Base-by-base conservation (phyloP, 2,113 vertebrate species). In the Serilophus lunatus region DNA sequence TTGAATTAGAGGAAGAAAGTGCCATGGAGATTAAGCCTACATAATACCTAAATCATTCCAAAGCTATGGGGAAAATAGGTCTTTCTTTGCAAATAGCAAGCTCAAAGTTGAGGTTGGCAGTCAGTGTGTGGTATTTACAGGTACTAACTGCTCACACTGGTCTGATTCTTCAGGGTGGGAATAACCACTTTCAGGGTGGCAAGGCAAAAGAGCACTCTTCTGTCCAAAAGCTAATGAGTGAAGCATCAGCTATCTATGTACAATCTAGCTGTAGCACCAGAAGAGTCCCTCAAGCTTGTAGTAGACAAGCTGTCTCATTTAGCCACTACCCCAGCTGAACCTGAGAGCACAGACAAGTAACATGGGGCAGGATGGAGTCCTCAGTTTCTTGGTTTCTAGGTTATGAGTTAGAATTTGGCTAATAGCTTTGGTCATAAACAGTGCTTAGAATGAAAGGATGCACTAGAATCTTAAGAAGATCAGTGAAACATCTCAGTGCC, bases 1-100 rank as follows among this genome's bases (percentile, higher is more conserved):
- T 15, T 78, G 71, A 92, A 93, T 88, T 84, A 77, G 69, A 90
- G 69, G 35, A 93, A 78, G 38, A 92, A 86, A 86, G 40, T 35
- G 26, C 23, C 69, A 38, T 7, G 20, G 61, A 82, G 64, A 92
- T 64, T 57, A 90, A 81, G 35, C 49, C 72, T 76, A 66, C 12
- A 50, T 68, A 66, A 38, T 53, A 49, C 18, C 40, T 78, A 78
- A 90, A 79, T 65, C 8, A 63, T 51, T 74, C 28, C 51, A 88
- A 78, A 83, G 68, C 49, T 49, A n/a, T 44, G 31, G 47, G 31
- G 50, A 81, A 93, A 80, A 88, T 2, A 38, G 22, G 18, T n/a
- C 0, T 63, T 53, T 89, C 49, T 28, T 81, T 54, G 25, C 16
- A 93, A 74, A 86, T 29, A 26, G 31, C 31, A 59, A 77, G 38